Evolutionary conservation across 2,797 vertebrate species (phyloP), one percentile per base, ranked within the genome.

Genomic region (Gymnoscopelus microlampas): DNA sequence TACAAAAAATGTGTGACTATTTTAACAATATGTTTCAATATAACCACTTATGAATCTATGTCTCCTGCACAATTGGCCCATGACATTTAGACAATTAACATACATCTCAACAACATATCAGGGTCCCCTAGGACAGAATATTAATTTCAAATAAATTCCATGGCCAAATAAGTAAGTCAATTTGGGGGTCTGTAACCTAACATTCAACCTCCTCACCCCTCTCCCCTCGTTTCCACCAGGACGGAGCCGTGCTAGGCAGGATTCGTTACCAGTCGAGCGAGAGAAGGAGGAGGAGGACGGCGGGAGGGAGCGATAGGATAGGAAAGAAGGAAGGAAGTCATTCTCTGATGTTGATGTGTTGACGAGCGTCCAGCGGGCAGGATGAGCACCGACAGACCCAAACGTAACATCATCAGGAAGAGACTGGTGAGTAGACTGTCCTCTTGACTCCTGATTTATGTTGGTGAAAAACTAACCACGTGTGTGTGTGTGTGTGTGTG

Each of bases 321-420:
- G 39, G 3, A 7, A 24, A 15, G n/a, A 24, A 48, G 59, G 59
- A 44, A 60, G 9, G 15, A 3, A 44, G 35, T 15, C 59, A 61
- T 44, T 61, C 35, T 15, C 14, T 60, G 35, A 44, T 10, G 39
- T 44, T 44, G 39, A 44, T 7, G 9, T 8, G 39, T 44, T 10
- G 39, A 44, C 9, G 39, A 10, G 39, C 9, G 39, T 44, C 39
- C 39, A 8, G 39, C 39, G 39, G 15, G 51, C 79, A 88, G 74
- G 62, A 90, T 90, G 88, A 90, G 81, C 80, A 71, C 78, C 68
- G 82, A 86, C 77, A 76, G 88, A 75, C 88, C 88, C 75, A 88
- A 88, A 72, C 81, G 88, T 9, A 85, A 87, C 32, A 85, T 88
- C 82, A 87, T 90, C 77, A 87, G 81, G 51, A 90, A 90, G 9